A percentile compares a stretch with the other conserved stretches of the same genome.
Evolutionary conservation across 2,113 vertebrate species (phyloP).

Genomic region (Lonchura striata): DNA sequence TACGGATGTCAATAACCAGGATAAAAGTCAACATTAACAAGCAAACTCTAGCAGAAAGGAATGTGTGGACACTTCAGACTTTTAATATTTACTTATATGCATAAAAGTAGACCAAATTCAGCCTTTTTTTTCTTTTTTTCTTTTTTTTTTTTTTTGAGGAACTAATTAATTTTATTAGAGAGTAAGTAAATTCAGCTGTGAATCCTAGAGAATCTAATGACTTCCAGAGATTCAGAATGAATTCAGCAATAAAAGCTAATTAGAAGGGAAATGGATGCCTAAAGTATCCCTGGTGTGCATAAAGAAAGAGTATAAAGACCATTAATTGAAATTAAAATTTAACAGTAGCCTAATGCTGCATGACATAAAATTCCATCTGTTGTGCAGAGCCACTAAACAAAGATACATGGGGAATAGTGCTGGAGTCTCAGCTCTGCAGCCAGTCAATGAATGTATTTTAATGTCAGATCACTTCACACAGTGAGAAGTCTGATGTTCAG

Average conservation of each 20-base stretch:
- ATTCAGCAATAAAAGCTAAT: constrained; percentile 79
- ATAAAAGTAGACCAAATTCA: not conserved
- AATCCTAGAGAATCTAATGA: constrained; percentile 76
- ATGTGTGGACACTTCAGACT: not conserved
- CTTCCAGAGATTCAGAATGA: constrained; percentile 77
- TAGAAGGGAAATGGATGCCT: constrained; percentile 77
- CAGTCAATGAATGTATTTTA: constrained; percentile 28
- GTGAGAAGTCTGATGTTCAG: not conserved
- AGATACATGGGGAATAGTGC: constrained; percentile 40
- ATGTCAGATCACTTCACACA: not conserved
- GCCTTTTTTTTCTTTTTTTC: not conserved
- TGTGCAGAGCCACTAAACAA: constrained; percentile 67
- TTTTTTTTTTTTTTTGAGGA: not conserved
- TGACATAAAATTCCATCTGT: constrained; percentile 79
- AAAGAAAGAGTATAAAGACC: constrained; percentile 74
- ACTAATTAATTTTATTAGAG: constrained; percentile 70
- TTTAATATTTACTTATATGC: not conserved
- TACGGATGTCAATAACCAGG: not conserved
- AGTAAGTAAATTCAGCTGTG: constrained; percentile 68
- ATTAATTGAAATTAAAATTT: constrained; percentile 84
- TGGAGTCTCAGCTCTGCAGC: constrained; percentile 34
- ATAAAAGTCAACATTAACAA: not conserved
- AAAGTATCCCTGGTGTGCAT: constrained; percentile 73
- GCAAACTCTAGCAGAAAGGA: not conserved
- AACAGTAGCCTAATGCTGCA: constrained; percentile 74